Conservation (phyloP, 2,888 invertebrate species). For the Heliothis peltigera region DNA sequence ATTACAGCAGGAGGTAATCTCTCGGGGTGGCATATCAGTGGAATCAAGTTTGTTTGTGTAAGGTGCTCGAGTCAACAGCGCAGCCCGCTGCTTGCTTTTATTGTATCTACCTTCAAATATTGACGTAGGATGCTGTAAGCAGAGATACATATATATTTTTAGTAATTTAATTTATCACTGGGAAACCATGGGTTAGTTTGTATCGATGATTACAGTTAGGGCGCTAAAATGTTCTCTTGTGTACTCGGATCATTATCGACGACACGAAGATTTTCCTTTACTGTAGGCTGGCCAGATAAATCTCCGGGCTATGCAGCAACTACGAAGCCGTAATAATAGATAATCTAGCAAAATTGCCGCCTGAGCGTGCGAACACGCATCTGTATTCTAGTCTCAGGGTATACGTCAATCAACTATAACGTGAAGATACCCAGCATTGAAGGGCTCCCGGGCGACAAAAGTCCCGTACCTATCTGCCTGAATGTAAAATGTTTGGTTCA, state of each 20-base stretch:
- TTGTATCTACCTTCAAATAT: constrained; percentile 79
- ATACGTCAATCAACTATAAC: constrained; percentile 22
- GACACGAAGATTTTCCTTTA: constrained; percentile 46
- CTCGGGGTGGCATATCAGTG: constrained; percentile 61
- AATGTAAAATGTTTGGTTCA: constrained; percentile 78
- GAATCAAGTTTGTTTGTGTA: constrained; percentile 63
- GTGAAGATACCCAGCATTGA: constrained; percentile 25
- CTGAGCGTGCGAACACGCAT: constrained; percentile 71
- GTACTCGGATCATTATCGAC: constrained; percentile 77
- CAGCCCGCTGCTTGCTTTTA: constrained; percentile 69
- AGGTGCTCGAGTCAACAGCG: constrained; percentile 62
- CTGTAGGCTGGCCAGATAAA: constrained; percentile 45
- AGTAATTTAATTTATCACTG: constrained; percentile 77
- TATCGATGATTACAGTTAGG: constrained; percentile 78
- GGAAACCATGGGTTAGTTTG: constrained; percentile 76
- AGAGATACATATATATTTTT: too few species aligned
- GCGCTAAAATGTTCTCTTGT: constrained; percentile 82
- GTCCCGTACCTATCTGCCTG: constrained; percentile 75
- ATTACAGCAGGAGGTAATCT: constrained; percentile 42
- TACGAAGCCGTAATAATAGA: constrained; percentile 78
- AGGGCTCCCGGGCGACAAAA: constrained; percentile 53
- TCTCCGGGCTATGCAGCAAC: constrained; percentile 69
- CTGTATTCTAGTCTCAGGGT: constrained; percentile 24
- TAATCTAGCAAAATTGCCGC: constrained; percentile 79
- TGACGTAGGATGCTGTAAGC: constrained; percentile 80